A percentile compares a stretch with the other conserved stretches of the same genome.
phyloP scores from a whole-genome alignment of 2,797 vertebrate species.

The Parotocinclus haroldoi region DNA sequence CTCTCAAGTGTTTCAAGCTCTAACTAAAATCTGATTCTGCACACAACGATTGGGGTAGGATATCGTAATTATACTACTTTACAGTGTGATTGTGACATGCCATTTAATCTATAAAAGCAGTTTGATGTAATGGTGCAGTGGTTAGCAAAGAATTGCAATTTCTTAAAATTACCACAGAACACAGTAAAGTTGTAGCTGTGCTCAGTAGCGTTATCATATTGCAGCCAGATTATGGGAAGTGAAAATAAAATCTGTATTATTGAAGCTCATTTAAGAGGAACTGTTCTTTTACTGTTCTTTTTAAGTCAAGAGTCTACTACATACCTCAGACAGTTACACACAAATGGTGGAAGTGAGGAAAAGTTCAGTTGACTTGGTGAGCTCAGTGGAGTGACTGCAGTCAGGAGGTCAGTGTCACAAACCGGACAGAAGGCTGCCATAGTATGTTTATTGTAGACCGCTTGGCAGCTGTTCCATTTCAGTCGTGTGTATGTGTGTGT shows the following conservation, averaged over 20 bases:
- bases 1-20: not conserved
- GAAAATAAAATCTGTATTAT: not conserved
- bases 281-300: slow-evolving; percentile 1
- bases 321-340: slow-evolving; percentile 1
- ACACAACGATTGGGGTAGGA: too few relatives aligned
- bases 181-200: too few relatives aligned
- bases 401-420: slow-evolving; percentile 63
- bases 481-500: not conserved
- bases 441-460: slow-evolving; percentile 55
- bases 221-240: not conserved
- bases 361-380: slow-evolving; percentile 58
- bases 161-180: too few relatives aligned
- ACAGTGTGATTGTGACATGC: too few relatives aligned
- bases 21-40: not conserved
- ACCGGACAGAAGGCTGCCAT: slow-evolving; percentile 59
- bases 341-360: slow-evolving; percentile 41
- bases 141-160: too few relatives aligned
- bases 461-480: slow-evolving; percentile 64
- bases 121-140: too few relatives aligned
- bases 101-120: too few relatives aligned
- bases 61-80: too few relatives aligned
- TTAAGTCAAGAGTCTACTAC: slow-evolving; percentile 1
- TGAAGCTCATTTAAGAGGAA: not conserved
- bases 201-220: too few relatives aligned
- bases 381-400: slow-evolving; percentile 55